phyloP scores from a whole-genome alignment of 2,113 vertebrate genomes.

The Pelusios castaneus region DNA sequence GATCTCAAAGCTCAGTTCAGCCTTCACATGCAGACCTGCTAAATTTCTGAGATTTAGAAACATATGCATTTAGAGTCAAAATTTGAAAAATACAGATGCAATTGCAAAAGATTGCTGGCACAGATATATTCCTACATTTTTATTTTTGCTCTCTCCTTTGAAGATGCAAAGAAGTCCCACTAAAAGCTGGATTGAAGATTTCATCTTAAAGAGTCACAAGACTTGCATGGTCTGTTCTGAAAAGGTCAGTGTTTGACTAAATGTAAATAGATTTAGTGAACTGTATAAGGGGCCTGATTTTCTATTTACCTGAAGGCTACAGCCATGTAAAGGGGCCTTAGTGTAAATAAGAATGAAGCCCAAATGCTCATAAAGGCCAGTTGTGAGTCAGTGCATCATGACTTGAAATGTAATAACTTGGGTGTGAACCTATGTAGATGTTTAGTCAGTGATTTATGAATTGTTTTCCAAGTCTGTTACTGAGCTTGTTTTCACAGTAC shows the following conservation, averaged over 20 bases:
- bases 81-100: constrained; percentile 7
- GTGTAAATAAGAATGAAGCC: neutral
- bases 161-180: too few relatives aligned
- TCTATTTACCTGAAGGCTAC: neutral
- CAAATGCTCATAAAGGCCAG: neutral
- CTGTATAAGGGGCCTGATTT: neutral
- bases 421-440: neutral
- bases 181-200: neutral
- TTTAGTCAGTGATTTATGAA: neutral
- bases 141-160: neutral
- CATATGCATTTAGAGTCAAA: neutral
- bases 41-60: neutral
- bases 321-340: neutral
- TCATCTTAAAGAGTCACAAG: neutral
- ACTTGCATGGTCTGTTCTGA: neutral
- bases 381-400: neutral
- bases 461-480: neutral
- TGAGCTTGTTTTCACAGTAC: neutral
- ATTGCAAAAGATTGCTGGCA: constrained; percentile 2
- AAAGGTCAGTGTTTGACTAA: neutral
- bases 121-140: neutral
- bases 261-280: neutral
- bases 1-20: neutral
- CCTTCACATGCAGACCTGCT: neutral
- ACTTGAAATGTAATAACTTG: neutral